Evolutionary conservation across 2,888 invertebrate genomes (phyloP).

Genomic region (Leucophenga montana): DNA sequence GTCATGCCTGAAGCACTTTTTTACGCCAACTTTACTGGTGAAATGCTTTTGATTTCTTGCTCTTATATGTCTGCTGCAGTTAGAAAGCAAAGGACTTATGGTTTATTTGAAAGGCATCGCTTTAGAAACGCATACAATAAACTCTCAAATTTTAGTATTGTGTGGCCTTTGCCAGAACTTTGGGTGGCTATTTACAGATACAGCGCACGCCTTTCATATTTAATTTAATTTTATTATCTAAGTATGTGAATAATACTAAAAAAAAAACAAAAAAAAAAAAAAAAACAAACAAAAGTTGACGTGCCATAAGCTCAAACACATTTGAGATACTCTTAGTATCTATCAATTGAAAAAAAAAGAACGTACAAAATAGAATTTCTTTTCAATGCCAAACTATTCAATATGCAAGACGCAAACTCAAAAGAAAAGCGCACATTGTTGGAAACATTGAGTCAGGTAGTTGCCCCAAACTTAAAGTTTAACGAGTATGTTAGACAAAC

Average conservation of each 20-base stretch:
- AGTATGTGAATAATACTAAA: background rate
- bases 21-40: slow-evolving; percentile 9
- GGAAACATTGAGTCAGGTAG: too few relatives aligned
- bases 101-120: too few relatives aligned
- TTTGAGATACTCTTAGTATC: background rate
- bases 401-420: slow-evolving; percentile 52
- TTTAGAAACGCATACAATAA: too few relatives aligned
- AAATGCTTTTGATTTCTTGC: background rate
- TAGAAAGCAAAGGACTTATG: too few relatives aligned
- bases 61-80: background rate
- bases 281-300: background rate
- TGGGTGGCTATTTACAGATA: background rate
- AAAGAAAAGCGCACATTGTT: slow-evolving; percentile 4
- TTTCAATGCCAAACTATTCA: slow-evolving; percentile 41
- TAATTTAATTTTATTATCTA: slow-evolving; percentile 12
- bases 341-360: background rate
- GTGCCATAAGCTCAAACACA: background rate
- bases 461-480: too few relatives aligned
- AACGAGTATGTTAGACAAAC: too few relatives aligned
- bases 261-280: too few relatives aligned
- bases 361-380: slow-evolving; percentile 19
- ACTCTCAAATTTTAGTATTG: too few relatives aligned
- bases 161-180: too few relatives aligned
- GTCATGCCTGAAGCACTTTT: slow-evolving; percentile 21
- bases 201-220: slow-evolving; percentile 15